A percentile compares a stretch with the other conserved stretches of the same genome.
These are phyloP conservation scores for Hypercompe scribonia DNA, from an alignment of 2,888 invertebrate species.

Conservation along the genomic window DNA sequence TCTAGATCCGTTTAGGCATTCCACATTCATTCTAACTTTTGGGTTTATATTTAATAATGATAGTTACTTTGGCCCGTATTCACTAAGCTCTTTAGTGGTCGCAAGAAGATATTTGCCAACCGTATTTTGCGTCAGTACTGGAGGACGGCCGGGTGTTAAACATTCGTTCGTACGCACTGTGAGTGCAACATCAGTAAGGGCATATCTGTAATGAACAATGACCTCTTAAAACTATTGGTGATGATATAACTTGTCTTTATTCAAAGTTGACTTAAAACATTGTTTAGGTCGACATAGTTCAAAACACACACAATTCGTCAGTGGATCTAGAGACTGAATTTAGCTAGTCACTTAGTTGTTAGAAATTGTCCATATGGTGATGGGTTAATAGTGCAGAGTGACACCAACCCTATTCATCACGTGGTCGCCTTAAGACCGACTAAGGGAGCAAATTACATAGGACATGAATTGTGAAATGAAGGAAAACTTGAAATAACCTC, in stretches of 20 bases:
- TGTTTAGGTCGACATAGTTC: background rate
- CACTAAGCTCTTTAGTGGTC: slow-evolving; percentile 70
- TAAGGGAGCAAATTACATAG: no score
- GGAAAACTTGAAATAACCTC: no score
- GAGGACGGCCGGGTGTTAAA: slow-evolving; percentile 75
- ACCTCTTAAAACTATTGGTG: background rate
- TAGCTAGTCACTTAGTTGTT: background rate
- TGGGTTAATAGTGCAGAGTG: no score
- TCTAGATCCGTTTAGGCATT: no score
- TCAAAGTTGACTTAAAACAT: background rate
- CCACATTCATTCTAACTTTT: no score
- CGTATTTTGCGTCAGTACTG: slow-evolving; percentile 80
- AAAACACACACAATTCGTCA: background rate
- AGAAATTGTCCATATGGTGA: no score
- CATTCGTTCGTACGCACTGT: slow-evolving; percentile 72
- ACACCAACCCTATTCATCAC: no score
- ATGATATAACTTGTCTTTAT: background rate
- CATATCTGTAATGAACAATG: slow-evolving; percentile 60
- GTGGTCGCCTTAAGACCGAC: no score
- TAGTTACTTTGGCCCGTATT: slow-evolving; percentile 69
- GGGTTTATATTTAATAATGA: background rate
- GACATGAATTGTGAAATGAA: no score
- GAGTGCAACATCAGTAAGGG: slow-evolving; percentile 57
- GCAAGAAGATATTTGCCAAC: slow-evolving; percentile 81
- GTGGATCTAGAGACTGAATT: background rate